Percentiles rank a stretch among this genome's conserved stretches.
Conservation (phyloP, 1,140 invertebrate species). For the Aethina tumida region DNA sequence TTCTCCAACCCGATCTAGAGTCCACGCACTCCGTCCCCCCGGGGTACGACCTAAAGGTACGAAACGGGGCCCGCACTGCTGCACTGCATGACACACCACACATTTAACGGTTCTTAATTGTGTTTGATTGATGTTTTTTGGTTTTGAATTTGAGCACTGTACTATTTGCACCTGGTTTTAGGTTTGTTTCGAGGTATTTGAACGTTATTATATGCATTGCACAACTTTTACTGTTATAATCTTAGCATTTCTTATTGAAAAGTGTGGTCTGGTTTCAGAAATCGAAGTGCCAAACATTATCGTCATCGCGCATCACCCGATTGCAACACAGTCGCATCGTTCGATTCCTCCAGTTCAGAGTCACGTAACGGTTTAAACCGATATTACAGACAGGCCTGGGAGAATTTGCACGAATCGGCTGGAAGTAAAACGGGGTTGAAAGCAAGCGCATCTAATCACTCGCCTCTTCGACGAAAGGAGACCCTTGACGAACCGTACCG, state of each 20-base stretch:
- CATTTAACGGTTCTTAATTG: background rate
- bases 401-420: conserved; percentile 77
- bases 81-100: conserved; percentile 18
- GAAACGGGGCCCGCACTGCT: conserved; percentile 17
- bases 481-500: conserved; percentile 55
- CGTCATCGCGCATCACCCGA: conserved; percentile 76
- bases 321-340: conserved; percentile 79
- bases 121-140: background rate
- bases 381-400: conserved; percentile 82
- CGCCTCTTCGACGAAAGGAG: conserved; percentile 54
- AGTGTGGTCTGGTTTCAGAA: conserved; percentile 40
- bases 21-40: conserved; percentile 2
- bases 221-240: background rate
- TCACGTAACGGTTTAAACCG: conserved; percentile 72
- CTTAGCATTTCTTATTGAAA: background rate
- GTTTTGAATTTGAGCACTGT: background rate
- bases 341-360: conserved; percentile 75
- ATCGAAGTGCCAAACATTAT: conserved; percentile 70
- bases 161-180: background rate
- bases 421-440: conserved; percentile 45
- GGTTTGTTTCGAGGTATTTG: background rate
- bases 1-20: conserved; percentile 58
- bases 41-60: conserved; percentile 8
- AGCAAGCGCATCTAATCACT: conserved; percentile 35
- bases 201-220: background rate